Evolutionary conservation across 2,888 invertebrate genomes (phyloP).

Genomic region (Mantis religiosa): DNA sequence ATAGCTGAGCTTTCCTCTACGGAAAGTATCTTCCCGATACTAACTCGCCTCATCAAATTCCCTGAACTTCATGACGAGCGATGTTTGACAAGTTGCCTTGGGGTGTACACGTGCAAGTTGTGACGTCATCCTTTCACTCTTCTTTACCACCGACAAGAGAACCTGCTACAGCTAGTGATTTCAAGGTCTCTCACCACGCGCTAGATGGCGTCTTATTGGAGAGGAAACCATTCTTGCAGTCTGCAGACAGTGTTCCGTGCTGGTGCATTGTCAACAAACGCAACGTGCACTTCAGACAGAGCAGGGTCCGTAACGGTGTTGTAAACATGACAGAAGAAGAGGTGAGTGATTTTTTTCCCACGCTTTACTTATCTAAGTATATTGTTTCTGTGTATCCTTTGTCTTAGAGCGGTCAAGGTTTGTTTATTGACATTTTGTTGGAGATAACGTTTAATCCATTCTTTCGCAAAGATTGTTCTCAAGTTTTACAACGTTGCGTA

Average conservation of each 20-base stretch:
- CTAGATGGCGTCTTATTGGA: neutral
- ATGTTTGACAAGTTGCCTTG: neutral
- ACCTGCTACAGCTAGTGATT: neutral
- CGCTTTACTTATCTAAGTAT: neutral
- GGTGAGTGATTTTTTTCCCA: neutral
- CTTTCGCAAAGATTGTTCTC: neutral
- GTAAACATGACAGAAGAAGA: neutral
- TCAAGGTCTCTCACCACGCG: neutral
- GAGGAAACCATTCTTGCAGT: neutral
- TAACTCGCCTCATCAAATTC: neutral
- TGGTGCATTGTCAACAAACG: neutral
- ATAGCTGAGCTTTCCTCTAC: too few relatives aligned
- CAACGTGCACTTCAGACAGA: neutral
- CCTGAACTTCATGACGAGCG: neutral
- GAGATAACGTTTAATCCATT: neutral
- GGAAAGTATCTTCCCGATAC: too few relatives aligned
- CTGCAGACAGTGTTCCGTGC: too few relatives aligned
- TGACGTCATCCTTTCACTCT: neutral
- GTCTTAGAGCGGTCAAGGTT: neutral
- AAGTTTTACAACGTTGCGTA: neutral
- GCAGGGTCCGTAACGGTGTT: too few relatives aligned
- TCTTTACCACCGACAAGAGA: neutral
- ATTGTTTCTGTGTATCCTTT: neutral
- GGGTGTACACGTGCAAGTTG: neutral
- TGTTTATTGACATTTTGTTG: neutral